Conservation (phyloP, 2,888 invertebrate genomes). For the Dasypolia templi region DNA sequence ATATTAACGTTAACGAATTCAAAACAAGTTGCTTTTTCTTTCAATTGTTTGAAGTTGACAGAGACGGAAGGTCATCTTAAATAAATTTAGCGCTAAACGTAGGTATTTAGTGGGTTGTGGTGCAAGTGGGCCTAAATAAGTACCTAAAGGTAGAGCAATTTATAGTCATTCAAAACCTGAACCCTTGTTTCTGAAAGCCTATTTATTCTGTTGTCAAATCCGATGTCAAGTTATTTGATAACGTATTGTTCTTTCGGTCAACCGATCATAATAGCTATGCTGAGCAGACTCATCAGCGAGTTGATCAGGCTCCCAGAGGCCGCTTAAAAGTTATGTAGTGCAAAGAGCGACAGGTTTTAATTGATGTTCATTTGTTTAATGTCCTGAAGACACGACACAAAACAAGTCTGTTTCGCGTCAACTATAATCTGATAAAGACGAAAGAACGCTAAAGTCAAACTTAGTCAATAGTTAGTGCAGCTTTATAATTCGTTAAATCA, state of each 20-base stretch:
- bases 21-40: not conserved
- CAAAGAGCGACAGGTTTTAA: not conserved
- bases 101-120: not conserved
- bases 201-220: slow-evolving; percentile 7
- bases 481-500: slow-evolving; percentile 18
- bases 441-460: slow-evolving; percentile 2
- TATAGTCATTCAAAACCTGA: not conserved
- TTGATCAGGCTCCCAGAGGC: not conserved
- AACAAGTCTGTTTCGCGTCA: not conserved
- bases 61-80: not conserved
- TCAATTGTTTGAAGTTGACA: not conserved
- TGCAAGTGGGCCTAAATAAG: not conserved
- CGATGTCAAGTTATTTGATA: slow-evolving; percentile 6
- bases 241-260: slow-evolving; percentile 1
- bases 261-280: not conserved
- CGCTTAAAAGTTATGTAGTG: not conserved
- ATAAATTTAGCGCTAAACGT: not conserved
- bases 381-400: not conserved
- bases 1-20: not conserved
- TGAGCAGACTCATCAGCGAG: not conserved
- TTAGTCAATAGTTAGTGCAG: slow-evolving; percentile 12
- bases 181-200: slow-evolving; percentile 2
- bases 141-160: not conserved
- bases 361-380: slow-evolving; percentile 5
- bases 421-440: not conserved